Evolutionary conservation across 2,797 vertebrate species (phyloP).

Genomic region (Myripristis jacobus): DNA sequence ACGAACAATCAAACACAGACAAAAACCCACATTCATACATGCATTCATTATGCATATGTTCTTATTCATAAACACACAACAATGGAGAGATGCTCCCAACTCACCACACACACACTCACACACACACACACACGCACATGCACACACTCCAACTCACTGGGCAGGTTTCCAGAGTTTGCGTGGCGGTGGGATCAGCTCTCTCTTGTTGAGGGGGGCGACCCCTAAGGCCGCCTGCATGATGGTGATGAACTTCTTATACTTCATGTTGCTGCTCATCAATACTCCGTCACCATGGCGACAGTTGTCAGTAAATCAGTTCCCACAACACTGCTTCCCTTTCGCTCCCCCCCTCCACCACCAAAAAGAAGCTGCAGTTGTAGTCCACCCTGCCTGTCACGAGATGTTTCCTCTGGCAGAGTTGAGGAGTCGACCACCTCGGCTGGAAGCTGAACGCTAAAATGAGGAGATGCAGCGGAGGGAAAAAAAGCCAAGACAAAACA

Average conservation of each 20-base stretch:
- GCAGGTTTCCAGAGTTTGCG: slow-evolving; percentile 88
- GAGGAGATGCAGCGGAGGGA: slow-evolving; percentile 25
- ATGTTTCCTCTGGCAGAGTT: neutral
- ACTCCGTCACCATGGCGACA: neutral
- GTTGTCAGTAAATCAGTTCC: slow-evolving; percentile 14
- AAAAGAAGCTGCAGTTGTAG: neutral
- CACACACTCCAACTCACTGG: slow-evolving; percentile 82
- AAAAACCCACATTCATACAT: neutral
- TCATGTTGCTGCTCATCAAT: slow-evolving; percentile 79
- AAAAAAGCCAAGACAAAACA: slow-evolving; percentile 31
- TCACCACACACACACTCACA: slow-evolving; percentile 1
- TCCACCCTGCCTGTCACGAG: slow-evolving; percentile 12
- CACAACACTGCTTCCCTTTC: neutral
- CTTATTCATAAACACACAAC: neutral
- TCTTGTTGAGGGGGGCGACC: slow-evolving; percentile 93
- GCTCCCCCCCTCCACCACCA: too few species aligned
- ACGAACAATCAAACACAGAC: neutral
- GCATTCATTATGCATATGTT: neutral
- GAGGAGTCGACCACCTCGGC: slow-evolving; percentile 6
- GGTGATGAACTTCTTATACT: slow-evolving; percentile 92
- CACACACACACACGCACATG: too few species aligned
- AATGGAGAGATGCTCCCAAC: neutral
- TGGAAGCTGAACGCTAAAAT: slow-evolving; percentile 8
- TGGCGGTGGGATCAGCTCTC: slow-evolving; percentile 89
- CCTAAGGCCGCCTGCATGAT: slow-evolving; percentile 91